Evolutionary conservation across 2,888 invertebrate genomes (phyloP).

Genomic region (Luperina nickerlii): DNA sequence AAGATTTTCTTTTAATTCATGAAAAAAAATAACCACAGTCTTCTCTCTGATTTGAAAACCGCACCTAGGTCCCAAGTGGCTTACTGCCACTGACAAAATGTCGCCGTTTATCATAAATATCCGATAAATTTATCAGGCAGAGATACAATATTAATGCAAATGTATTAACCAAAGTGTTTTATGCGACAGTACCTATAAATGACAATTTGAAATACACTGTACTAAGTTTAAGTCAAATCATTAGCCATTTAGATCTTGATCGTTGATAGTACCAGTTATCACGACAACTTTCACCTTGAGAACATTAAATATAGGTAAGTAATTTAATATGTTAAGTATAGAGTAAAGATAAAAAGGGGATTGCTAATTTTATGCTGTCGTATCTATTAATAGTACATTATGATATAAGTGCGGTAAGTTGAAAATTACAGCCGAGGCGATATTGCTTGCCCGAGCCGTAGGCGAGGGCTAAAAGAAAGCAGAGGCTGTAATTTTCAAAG

Average conservation of each 20-base stretch:
- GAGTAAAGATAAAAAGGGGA: background rate
- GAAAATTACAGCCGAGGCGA: too few species aligned
- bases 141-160: conserved; percentile 41
- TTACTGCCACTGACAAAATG: conserved; percentile 31
- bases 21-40: background rate
- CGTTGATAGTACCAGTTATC: conserved; percentile 23
- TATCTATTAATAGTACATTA: too few species aligned
- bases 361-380: conserved; percentile 5
- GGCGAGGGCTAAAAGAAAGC: too few species aligned
- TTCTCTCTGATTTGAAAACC: background rate
- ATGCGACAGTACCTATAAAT: conserved; percentile 46
- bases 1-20: background rate
- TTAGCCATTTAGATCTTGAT: conserved; percentile 43
- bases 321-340: conserved; percentile 21
- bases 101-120: conserved; percentile 43
- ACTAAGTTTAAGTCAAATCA: conserved; percentile 50
- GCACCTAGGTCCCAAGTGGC: background rate
- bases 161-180: conserved; percentile 43
- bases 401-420: too few species aligned
- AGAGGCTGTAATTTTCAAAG: too few species aligned
- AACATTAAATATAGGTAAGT: conserved; percentile 20
- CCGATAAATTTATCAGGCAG: conserved; percentile 36
- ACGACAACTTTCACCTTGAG: conserved; percentile 36
- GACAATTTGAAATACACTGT: conserved; percentile 33
- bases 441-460: too few species aligned